Base-by-base conservation (phyloP, 1,140 invertebrate species). In the Drosophila kohkoa region DNA sequence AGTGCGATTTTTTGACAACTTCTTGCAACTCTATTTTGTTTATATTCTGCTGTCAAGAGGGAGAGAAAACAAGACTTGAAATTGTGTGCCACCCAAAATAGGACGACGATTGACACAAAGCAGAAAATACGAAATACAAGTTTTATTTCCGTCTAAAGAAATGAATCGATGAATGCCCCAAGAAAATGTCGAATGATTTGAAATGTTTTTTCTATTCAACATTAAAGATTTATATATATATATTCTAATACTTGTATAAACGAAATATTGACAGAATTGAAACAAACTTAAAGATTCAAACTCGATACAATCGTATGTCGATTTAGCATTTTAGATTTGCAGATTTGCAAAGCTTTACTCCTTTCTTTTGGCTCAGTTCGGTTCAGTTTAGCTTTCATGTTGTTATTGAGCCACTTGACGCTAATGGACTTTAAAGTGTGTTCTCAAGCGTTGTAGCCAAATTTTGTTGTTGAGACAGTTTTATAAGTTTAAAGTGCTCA, bases 391-490 rank as follows among this genome's bases (percentile, higher is more conserved):
- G 13, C 10, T 64, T 52, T 30, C 52, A 13, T 11, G 41, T 65
- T 75, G 64, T 60, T 75, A 52, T 77, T 70, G 48, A 73, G 75
- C 75, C 69, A 89, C 85, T 87, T 63, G 79, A 75, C 83, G 72
- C 85, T 89, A 89, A 89, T 89, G 85, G 85, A 89, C 85, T 89
- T 89, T 89, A 89, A 89, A 89, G 85, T 85, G 81, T 89, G 78
- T 89, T 85, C 69, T 89, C 75, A 66, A 79, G 81, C 78, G 72
- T 79, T 38, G 75, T 45, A 81, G 76, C 68, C 80, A 73, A 63
- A 72, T 48, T 72, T 65, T 59, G 5, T 32, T 45, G 57, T 20
- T 46, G 41, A 43, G 55, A 66, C 60, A 77, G 54, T 68, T 55
- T 41, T 74, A 45, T 62, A 63, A 82, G 68, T 79, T 82, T 68